These are phyloP conservation scores for Lasioglossum malachurum DNA, from an alignment of 2,888 invertebrate species.

Conservation along the genomic window DNA sequence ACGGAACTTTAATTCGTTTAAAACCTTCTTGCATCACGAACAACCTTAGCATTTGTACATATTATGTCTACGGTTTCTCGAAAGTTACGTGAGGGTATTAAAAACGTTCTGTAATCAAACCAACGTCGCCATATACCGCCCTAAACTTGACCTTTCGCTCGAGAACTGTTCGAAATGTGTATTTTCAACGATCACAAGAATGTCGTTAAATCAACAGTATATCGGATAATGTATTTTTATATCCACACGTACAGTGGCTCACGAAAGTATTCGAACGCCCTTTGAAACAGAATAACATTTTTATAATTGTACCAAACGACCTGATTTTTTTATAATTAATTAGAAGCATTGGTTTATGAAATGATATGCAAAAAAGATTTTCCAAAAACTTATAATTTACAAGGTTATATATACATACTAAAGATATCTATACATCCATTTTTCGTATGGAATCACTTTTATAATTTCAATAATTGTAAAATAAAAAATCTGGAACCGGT, in stretches of 20 bases:
- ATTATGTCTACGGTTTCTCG: slow-evolving; percentile 58
- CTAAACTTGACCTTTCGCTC: neutral
- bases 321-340: too few relatives aligned
- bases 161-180: neutral
- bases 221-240: neutral
- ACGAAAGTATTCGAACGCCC: too few relatives aligned
- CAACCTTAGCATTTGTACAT: slow-evolving; percentile 48
- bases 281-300: too few relatives aligned
- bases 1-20: slow-evolving; percentile 72
- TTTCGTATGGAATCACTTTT: too few relatives aligned
- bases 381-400: too few relatives aligned
- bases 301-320: too few relatives aligned
- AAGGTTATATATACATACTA: too few relatives aligned
- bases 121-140: neutral
- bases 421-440: too few relatives aligned
- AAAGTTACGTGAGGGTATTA: slow-evolving; percentile 67
- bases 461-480: too few relatives aligned
- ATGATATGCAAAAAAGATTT: too few relatives aligned
- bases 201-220: neutral
- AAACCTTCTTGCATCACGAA: slow-evolving; percentile 69
- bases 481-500: too few relatives aligned
- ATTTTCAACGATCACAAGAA: neutral
- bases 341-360: too few relatives aligned
- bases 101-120: slow-evolving; percentile 42
- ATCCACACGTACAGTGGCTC: neutral